phyloP scores from a whole-genome alignment of 2,113 vertebrate species.

The Burhinus bistriatus region DNA sequence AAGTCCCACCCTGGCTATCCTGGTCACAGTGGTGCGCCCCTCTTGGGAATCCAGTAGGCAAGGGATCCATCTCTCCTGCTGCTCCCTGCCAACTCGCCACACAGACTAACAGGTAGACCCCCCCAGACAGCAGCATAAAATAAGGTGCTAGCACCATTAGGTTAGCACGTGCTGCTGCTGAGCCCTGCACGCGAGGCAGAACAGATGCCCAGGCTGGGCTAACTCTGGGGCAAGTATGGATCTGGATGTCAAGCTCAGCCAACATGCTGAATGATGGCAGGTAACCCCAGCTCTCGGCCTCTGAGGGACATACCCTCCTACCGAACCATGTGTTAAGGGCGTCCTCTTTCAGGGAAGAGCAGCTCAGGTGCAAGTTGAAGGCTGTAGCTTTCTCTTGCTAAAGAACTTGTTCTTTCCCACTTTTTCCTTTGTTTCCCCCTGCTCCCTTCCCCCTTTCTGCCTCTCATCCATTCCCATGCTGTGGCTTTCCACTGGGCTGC shows the following conservation, averaged over 20 bases:
- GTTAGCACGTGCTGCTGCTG: neutral
- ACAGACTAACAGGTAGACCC: neutral
- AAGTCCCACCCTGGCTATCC: neutral
- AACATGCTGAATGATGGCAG: neutral
- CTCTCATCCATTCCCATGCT: neutral
- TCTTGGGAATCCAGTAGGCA: neutral
- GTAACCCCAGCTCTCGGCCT: neutral
- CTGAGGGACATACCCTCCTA: neutral
- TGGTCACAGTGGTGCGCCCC: fast-evolving
- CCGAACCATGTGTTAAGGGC: neutral
- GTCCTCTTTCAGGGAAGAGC: neutral
- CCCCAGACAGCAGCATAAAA: neutral
- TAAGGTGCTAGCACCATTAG: neutral
- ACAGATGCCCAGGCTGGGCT: neutral
- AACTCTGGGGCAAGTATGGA: neutral
- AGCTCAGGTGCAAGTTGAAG: neutral
- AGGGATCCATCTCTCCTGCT: neutral
- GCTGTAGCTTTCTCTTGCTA: neutral
- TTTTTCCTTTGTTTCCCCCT: neutral
- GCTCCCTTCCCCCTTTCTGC: neutral
- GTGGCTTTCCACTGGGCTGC: neutral
- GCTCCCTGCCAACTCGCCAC: neutral
- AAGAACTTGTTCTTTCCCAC: neutral
- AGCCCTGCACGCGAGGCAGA: neutral
- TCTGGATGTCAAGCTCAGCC: neutral